These are phyloP conservation scores for Pollimyrus isidori DNA, from an alignment of 2,113 vertebrate species.

Conservation along the genomic window DNA sequence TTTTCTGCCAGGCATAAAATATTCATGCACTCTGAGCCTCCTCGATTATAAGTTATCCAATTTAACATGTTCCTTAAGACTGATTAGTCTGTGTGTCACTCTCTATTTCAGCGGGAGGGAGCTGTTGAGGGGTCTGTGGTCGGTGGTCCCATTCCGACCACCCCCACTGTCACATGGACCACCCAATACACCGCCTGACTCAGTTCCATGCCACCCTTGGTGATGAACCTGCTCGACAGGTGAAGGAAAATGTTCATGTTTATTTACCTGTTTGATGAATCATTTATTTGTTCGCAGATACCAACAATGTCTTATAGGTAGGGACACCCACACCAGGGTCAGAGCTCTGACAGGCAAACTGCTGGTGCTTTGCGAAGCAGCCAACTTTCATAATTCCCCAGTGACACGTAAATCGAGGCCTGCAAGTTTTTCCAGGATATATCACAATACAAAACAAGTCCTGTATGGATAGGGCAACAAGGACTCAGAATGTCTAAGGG, in stretches of 20 bases:
- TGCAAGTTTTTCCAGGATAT: background rate
- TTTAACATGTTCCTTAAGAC: constrained; percentile 37
- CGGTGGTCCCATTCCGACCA: background rate
- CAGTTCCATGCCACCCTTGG: background rate
- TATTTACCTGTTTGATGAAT: constrained; percentile 15
- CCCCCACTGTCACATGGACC: background rate
- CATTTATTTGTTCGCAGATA: constrained; percentile 13
- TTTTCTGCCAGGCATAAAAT: constrained; percentile 57
- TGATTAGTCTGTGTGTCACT: background rate
- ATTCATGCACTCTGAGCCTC: constrained; percentile 46
- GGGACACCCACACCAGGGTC: background rate
- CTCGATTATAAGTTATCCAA: constrained; percentile 34
- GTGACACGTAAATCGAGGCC: background rate
- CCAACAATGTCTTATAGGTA: background rate
- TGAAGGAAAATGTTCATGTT: constrained; percentile 5
- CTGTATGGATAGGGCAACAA: background rate
- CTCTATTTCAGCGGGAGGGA: background rate
- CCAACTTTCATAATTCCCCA: constrained; percentile 1
- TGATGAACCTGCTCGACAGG: background rate
- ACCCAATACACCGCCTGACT: background rate
- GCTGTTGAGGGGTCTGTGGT: background rate
- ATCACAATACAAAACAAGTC: background rate
- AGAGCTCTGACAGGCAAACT: background rate
- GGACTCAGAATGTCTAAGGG: background rate
- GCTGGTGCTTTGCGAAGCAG: background rate